phyloP scores from a whole-genome alignment of 2,888 invertebrate genomes.

The Sarcophaga caerulescens region DNA sequence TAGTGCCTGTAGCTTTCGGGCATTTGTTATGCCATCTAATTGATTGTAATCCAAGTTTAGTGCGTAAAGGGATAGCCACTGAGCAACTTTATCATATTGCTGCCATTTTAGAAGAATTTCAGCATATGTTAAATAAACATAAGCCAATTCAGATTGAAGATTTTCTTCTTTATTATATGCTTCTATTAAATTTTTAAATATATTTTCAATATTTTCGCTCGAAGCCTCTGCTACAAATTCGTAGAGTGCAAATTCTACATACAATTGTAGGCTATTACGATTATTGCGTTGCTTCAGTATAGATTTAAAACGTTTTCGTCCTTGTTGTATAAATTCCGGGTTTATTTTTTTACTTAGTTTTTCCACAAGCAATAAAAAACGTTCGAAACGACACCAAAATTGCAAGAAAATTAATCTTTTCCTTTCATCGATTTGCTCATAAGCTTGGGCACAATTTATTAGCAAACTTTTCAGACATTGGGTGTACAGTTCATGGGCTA shows the following conservation, averaged over 20 bases:
- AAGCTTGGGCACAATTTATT: slow-evolving; percentile 82
- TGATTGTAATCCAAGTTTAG: slow-evolving; percentile 47
- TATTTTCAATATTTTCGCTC: slow-evolving; percentile 69
- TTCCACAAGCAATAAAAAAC: slow-evolving; percentile 82
- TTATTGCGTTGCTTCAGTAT: slow-evolving; percentile 83
- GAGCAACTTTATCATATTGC: slow-evolving; percentile 70
- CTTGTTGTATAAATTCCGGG: slow-evolving; percentile 70
- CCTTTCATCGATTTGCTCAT: slow-evolving; percentile 80
- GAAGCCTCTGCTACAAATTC: slow-evolving; percentile 82
- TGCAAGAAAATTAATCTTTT: slow-evolving; percentile 82
- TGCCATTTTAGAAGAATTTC: slow-evolving; percentile 74
- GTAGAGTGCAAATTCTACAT: slow-evolving; percentile 85
- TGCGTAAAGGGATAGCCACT: slow-evolving; percentile 72
- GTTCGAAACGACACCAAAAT: slow-evolving; percentile 85
- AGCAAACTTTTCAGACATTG: slow-evolving; percentile 83
- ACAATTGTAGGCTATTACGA: slow-evolving; percentile 83
- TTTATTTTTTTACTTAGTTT: slow-evolving; percentile 80
- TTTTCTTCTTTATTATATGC: slow-evolving; percentile 64
- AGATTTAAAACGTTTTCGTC: slow-evolving; percentile 82
- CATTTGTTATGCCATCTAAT: slow-evolving; percentile 60
- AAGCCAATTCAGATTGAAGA: slow-evolving; percentile 72
- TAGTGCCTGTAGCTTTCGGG: slow-evolving; percentile 71
- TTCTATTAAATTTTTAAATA: slow-evolving; percentile 82
- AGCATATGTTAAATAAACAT: slow-evolving; percentile 74
- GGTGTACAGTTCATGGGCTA: slow-evolving; percentile 84